Evolutionary conservation across 2,797 vertebrate genomes (phyloP), one percentile per base, ranked within the genome.

Genomic region (Salarias fasciatus): DNA sequence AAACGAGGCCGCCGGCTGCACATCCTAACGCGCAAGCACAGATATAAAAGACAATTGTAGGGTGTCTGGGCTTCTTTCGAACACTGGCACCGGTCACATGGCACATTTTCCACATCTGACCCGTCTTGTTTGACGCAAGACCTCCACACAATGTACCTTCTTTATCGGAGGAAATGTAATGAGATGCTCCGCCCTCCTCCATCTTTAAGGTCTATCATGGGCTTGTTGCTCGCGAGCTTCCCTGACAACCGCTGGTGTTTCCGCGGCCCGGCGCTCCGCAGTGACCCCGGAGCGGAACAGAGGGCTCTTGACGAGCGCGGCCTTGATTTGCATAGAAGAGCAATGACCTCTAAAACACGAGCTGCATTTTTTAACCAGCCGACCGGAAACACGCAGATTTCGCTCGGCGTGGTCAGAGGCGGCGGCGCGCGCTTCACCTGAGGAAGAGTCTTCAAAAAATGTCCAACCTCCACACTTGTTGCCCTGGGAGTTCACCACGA

Each of bases 231-330:
- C 82, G 76, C 85, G 79, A 81, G 83, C 82, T 84, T 84, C 90
- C 91, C 86, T 92, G 90, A 91, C 91, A 93, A 94, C 91, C 86
- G 67, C 82, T 87, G 86, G 71, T 77, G 89, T 90, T 90, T 89
- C 90, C 77, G 82, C 75, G 75, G 85, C 75, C 80, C 18, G 53
- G 72, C 33, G 38, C 80, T 80, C 70, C 0, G 65, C 59, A 8
- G 46, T 88, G 90, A 92, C 89, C 89, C 84, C 53, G 18, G 18
- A 24, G 18, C 74, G 63, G 86, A 93, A 94, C 92, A 94, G 89
- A 91, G 89, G 69, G 84, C 91, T 84, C 88, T 93, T 92, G 77
- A 91, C 80, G 83, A 75, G 64, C 63, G 11, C 15, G 36, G 66
- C 38, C 49, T 30, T 77, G 42, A 93, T 94, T 93, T 91, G 89